phyloP scores from a whole-genome alignment of 1,140 invertebrate genomes.

The Hypothenemus hampei region DNA sequence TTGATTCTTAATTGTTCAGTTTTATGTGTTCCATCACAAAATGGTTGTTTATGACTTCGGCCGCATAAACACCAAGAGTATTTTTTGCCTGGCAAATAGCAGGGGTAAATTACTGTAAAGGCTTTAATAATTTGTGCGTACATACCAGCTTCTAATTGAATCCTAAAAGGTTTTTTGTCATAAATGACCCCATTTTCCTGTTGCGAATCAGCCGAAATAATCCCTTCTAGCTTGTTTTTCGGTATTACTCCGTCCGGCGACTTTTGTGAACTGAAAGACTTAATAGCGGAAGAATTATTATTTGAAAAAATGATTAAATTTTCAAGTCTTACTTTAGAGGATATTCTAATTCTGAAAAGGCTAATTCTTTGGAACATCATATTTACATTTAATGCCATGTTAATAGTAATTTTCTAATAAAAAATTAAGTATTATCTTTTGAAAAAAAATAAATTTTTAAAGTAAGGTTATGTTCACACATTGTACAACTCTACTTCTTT shows the following conservation, averaged over 20 bases:
- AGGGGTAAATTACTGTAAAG: background rate
- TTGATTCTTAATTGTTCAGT: conserved; percentile 67
- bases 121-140: background rate
- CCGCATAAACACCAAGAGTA: conserved; percentile 96
- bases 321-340: background rate
- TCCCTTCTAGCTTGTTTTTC: conserved; percentile 56
- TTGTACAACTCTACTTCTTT: too few relatives aligned
- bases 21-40: conserved; percentile 93
- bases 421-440: too few relatives aligned
- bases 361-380: background rate
- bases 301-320: background rate
- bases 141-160: conserved; percentile 59
- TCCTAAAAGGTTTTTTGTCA: conserved; percentile 86
- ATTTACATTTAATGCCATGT: too few relatives aligned
- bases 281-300: too few relatives aligned
- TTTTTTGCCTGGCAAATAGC: conserved; percentile 57
- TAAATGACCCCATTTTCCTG: conserved; percentile 66
- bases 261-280: conserved; percentile 14
- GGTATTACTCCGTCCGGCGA: conserved; percentile 43
- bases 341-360: background rate
- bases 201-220: conserved; percentile 57
- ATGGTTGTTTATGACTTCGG: conserved; percentile 81
- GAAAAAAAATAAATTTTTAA: too few relatives aligned
- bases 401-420: too few relatives aligned
- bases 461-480: too few relatives aligned